Evolutionary conservation across 2,888 invertebrate genomes (phyloP), one percentile per base, ranked within the genome.

Genomic region (Morinoia aosen): DNA sequence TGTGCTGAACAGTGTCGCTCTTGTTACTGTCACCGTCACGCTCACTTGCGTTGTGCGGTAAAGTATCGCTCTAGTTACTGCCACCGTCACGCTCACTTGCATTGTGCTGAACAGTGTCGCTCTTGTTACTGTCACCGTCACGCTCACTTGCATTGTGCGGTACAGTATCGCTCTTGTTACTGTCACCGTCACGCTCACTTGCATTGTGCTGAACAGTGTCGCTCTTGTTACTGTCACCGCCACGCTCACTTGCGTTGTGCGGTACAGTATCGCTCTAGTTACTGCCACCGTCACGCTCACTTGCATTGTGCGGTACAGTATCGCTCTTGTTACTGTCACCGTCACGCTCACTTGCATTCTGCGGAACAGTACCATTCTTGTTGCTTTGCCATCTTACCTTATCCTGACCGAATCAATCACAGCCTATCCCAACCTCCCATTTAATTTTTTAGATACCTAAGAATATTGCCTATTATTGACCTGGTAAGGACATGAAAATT

Each of bases 31-130:
- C n/a, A 88, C 88, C 11, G 25, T 88, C n/a, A 88, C 25, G 88
- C 61, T 88, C 25, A 88, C 88, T 3, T 88, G 58, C 16, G 16
- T 61, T 61, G 61, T 61, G 61, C 8, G 61, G 12, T 61, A 2
- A 12, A 19, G 12, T 61, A 61, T 61, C 61, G 8, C 19, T 61
- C 88, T 19, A 8, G n/a, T 39, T 39, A 88, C 39, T 33, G 12
- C n/a, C 88, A 88, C 88, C 12, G 88, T 88, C 88, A 88, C 39
- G 88, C 61, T 88, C 88, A 88, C 88, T 33, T 88, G 61, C 19
- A 61, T 61, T 61, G 12, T 12, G 12, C 19, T 2, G 61, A 5
- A 33, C 33, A 39, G 25, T 88, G 4, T 88, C n/a, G 8, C 39
- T 39, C 88, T 19, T 88, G n/a, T 39, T 39, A 88, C 39, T 33